Evolutionary conservation across 2,113 vertebrate species (phyloP).

Genomic region (Carassius carassius): DNA sequence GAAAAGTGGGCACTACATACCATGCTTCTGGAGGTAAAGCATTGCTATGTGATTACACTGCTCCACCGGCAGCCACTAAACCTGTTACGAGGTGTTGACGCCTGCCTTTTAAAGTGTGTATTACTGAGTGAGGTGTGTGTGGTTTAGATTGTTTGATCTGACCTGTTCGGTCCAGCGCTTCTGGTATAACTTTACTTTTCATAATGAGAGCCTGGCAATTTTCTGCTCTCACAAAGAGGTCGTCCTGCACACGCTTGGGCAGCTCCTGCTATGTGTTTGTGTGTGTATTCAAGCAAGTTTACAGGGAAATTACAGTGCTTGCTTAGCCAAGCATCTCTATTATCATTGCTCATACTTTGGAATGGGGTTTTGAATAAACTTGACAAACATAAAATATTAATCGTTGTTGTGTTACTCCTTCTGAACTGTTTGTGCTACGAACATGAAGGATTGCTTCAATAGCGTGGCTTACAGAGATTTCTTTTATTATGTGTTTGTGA

Average conservation of each 20-base stretch:
- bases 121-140: conserved; percentile 58
- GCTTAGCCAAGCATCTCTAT: conserved; percentile 12
- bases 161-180: conserved; percentile 51
- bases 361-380: conserved; percentile 1
- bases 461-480: neutral
- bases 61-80: neutral
- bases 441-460: neutral
- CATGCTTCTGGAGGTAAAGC: conserved; percentile 16
- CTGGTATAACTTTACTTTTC: conserved; percentile 60
- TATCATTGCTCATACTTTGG: conserved; percentile 16
- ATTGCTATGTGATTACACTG: neutral
- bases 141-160: conserved; percentile 55
- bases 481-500: neutral
- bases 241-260: neutral
- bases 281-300: conserved; percentile 51
- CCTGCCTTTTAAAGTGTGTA: conserved; percentile 68
- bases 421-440: neutral
- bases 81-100: conserved; percentile 73
- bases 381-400: neutral
- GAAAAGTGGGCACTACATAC: neutral
- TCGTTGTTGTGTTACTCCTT: neutral
- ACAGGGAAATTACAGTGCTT: conserved; percentile 15
- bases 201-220: conserved; percentile 49
- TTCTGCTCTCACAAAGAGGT: conserved; percentile 36
- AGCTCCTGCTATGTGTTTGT: conserved; percentile 24